phyloP scores from a whole-genome alignment of 2,797 vertebrate species.

The Scolopax bukidnonensis region DNA sequence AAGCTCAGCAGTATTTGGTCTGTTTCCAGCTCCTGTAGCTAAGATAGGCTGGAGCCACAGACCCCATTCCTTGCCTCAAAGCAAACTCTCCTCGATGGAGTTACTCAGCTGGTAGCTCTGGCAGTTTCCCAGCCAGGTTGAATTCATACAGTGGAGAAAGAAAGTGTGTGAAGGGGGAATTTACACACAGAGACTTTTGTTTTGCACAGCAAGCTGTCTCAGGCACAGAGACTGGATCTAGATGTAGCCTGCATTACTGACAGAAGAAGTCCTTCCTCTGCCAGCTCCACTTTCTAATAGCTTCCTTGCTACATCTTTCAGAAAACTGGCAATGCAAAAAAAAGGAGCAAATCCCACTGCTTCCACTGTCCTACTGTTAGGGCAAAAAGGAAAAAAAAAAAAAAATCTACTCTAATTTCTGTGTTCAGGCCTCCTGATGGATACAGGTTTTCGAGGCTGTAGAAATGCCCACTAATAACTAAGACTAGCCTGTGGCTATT shows the following conservation, averaged over 20 bases:
- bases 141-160: background rate
- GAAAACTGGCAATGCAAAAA: background rate
- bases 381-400: background rate
- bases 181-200: background rate
- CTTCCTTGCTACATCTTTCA: background rate
- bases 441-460: background rate
- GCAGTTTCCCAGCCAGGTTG: background rate
- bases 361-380: background rate
- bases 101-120: background rate
- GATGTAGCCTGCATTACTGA: background rate
- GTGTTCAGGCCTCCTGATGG: background rate
- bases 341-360: background rate
- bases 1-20: background rate
- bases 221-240: background rate
- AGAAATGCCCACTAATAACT: background rate
- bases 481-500: background rate
- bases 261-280: background rate
- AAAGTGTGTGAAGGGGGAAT: background rate
- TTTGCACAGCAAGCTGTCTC: background rate
- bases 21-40: background rate
- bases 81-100: background rate
- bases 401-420: background rate
- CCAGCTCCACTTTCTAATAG: background rate
- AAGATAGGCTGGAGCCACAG: background rate
- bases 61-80: background rate